These are phyloP conservation scores for Stichopus chloronotus DNA, from an alignment of 35 echinoderm and acorn worm genomes.

Conservation along the genomic window DNA sequence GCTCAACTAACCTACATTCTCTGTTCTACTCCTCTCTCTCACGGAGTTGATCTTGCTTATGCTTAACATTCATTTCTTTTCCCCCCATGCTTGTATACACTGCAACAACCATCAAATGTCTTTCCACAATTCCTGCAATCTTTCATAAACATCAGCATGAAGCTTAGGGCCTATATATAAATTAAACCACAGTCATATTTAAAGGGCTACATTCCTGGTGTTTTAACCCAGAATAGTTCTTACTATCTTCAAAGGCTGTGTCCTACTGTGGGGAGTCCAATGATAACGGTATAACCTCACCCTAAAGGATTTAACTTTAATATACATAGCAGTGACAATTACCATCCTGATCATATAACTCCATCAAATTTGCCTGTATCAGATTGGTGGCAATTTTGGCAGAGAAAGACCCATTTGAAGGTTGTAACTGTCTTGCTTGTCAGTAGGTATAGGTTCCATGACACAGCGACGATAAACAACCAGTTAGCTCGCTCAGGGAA, in stretches of 20 bases:
- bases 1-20: constrained; percentile 52
- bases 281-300: background rate
- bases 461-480: background rate
- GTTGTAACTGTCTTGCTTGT: background rate
- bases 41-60: background rate
- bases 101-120: constrained; percentile 35
- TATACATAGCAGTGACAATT: background rate
- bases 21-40: background rate
- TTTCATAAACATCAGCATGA: constrained; percentile 16
- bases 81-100: background rate
- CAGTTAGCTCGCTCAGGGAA: background rate
- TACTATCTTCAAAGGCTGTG: background rate
- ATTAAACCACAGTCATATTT: constrained; percentile 57
- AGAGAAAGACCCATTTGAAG: background rate
- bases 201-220: constrained; percentile 37
- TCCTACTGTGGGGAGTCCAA: background rate
- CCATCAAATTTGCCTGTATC: background rate
- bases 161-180: constrained; percentile 54
- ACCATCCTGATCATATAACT: background rate
- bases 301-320: background rate
- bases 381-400: constrained; percentile 1
- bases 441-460: background rate
- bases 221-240: constrained; percentile 23
- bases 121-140: constrained; percentile 45
- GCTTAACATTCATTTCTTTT: background rate